phyloP scores from a whole-genome alignment of 2,797 vertebrate genomes.

The Pseudomugil tenellus region DNA sequence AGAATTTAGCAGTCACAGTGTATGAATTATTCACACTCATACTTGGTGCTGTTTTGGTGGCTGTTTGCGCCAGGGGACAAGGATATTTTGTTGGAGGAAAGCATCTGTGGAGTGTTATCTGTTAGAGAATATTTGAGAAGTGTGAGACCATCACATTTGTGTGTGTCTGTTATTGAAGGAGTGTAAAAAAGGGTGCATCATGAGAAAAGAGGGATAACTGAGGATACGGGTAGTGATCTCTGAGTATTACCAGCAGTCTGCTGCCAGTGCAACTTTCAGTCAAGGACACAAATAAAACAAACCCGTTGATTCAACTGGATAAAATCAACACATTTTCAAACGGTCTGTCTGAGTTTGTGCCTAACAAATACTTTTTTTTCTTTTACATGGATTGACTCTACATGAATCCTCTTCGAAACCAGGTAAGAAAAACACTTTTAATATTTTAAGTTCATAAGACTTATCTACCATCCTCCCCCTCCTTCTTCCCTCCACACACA shows the following conservation, averaged over 20 bases:
- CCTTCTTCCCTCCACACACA: slow-evolving; percentile 6
- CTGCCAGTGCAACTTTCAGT: slow-evolving; percentile 34
- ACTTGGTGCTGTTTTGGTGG: slow-evolving; percentile 62
- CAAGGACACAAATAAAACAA: slow-evolving; percentile 30
- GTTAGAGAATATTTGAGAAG: slow-evolving; percentile 43
- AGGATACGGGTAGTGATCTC: slow-evolving; percentile 45
- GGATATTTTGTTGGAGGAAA: slow-evolving; percentile 54
- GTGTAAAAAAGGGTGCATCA: slow-evolving; percentile 7
- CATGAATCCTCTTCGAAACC: slow-evolving; percentile 31
- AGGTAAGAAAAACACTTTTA: slow-evolving; percentile 68
- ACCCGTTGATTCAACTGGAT: slow-evolving; percentile 9
- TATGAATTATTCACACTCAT: slow-evolving; percentile 72
- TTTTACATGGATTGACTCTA: slow-evolving; percentile 54
- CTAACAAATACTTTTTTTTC: slow-evolving; percentile 38
- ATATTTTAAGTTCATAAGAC: not conserved
- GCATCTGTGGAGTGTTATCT: slow-evolving; percentile 33
- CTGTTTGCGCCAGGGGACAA: slow-evolving; percentile 56
- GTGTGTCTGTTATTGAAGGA: slow-evolving; percentile 14
- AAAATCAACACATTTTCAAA: not conserved
- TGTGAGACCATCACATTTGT: slow-evolving; percentile 32
- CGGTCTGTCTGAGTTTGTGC: slow-evolving; percentile 9
- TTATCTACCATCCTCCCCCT: not conserved
- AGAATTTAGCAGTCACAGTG: slow-evolving; percentile 62
- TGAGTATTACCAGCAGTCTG: slow-evolving; percentile 30
- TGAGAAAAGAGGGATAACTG: slow-evolving; percentile 25